Conservation (phyloP, 2,113 vertebrate species). For the Neolamprologus kungweensis region DNA sequence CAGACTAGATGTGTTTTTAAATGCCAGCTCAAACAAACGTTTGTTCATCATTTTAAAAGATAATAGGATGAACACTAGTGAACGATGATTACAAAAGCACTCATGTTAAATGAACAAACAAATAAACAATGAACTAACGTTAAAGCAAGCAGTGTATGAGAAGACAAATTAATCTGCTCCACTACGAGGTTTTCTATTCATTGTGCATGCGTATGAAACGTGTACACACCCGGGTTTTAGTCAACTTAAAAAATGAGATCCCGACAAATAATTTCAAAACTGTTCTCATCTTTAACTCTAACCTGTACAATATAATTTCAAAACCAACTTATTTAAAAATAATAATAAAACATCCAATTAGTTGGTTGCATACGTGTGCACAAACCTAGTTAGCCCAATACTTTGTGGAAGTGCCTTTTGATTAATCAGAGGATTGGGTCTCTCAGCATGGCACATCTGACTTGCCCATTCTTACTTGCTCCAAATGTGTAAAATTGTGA, state of each 20-base stretch:
- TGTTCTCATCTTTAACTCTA: not conserved
- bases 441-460: not conserved
- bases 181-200: not conserved
- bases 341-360: not conserved
- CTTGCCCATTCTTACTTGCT: not conserved
- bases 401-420: not conserved
- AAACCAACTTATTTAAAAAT: not conserved
- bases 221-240: not conserved
- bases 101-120: not conserved
- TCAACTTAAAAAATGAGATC: not conserved
- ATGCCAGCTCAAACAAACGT: not conserved
- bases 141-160: not conserved
- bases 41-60: not conserved
- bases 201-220: not conserved
- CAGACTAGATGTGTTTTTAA: not conserved
- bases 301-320: not conserved
- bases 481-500: not conserved
- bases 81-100: not conserved
- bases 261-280: not conserved
- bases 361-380: not conserved
- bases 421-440: not conserved
- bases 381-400: not conserved
- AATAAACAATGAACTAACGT: not conserved
- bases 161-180: not conserved
- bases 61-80: not conserved